phyloP scores from a whole-genome alignment of 2,113 vertebrate species.

The Pollachius pollachius region DNA sequence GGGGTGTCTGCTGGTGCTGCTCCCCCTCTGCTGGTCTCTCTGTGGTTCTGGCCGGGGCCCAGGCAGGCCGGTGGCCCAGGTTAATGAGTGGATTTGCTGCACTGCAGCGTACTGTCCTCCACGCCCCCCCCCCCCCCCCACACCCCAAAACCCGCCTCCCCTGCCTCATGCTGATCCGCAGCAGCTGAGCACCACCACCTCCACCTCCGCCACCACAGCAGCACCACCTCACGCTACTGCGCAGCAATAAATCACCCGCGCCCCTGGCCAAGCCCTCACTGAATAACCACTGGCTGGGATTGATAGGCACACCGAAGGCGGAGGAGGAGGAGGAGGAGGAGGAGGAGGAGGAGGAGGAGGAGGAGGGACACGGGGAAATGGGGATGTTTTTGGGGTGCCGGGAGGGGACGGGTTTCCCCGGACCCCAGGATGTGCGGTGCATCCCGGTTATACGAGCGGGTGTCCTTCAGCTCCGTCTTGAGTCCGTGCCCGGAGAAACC shows the following conservation, averaged over 20 bases:
- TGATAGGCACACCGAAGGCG: slow-evolving; percentile 44
- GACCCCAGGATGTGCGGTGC: no score
- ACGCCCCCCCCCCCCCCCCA: slow-evolving; percentile 22
- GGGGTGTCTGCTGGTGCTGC: not conserved
- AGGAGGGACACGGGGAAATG: not conserved
- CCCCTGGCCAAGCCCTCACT: slow-evolving; percentile 44
- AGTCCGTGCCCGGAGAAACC: slow-evolving; percentile 35
- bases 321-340: slow-evolving; percentile 2
- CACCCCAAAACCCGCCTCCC: no score
- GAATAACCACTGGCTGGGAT: slow-evolving; percentile 55
- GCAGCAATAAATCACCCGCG: slow-evolving; percentile 78
- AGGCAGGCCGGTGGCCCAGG: slow-evolving; percentile 60
- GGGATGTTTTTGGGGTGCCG: no score
- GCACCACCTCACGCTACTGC: slow-evolving; percentile 61
- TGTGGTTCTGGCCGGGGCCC: slow-evolving; percentile 42
- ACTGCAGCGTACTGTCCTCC: slow-evolving; percentile 67
- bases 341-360: slow-evolving; percentile 2
- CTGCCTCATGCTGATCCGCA: slow-evolving; percentile 69
- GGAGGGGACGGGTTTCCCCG: no score
- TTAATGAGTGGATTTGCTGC: slow-evolving; percentile 79
- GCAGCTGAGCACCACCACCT: slow-evolving; percentile 68
- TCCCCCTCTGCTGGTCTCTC: no score
- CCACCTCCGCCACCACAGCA: slow-evolving; percentile 33
- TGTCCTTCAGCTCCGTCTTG: slow-evolving; percentile 45
- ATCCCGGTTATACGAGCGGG: not conserved